phyloP scores from a whole-genome alignment of 1,140 invertebrate genomes.

The Teleopsis dalmanni region DNA sequence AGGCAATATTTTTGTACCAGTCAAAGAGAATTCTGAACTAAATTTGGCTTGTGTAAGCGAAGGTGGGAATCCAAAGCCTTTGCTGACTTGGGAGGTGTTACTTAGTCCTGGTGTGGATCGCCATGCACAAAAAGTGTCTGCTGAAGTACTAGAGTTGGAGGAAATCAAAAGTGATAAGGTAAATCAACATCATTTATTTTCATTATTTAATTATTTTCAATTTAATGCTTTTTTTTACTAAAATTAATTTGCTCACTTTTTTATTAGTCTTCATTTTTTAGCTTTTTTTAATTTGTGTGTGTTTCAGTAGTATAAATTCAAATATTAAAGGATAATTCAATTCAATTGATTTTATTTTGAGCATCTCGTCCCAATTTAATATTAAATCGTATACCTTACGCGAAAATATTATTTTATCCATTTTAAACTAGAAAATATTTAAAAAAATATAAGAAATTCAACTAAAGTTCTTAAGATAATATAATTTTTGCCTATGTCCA shows the following conservation, averaged over 20 bases:
- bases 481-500: too few species aligned
- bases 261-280: background rate
- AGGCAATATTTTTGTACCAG: constrained; percentile 74
- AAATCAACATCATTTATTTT: constrained; percentile 16
- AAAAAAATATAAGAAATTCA: too few species aligned
- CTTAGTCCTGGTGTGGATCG: constrained; percentile 52
- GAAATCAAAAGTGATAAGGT: constrained; percentile 43
- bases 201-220: background rate
- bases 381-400: too few species aligned
- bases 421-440: too few species aligned
- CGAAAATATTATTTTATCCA: too few species aligned
- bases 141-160: constrained; percentile 42
- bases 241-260: background rate
- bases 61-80: constrained; percentile 70
- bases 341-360: too few species aligned
- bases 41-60: constrained; percentile 74
- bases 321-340: too few species aligned
- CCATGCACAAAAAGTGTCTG: constrained; percentile 44
- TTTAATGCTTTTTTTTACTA: background rate
- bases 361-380: too few species aligned
- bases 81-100: constrained; percentile 62
- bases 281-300: background rate
- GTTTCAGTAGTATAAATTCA: too few species aligned
- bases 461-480: too few species aligned
- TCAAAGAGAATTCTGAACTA: constrained; percentile 70